These are phyloP conservation scores for Cyprinella venusta DNA, from an alignment of 2,797 vertebrate species.

Conservation along the genomic window DNA sequence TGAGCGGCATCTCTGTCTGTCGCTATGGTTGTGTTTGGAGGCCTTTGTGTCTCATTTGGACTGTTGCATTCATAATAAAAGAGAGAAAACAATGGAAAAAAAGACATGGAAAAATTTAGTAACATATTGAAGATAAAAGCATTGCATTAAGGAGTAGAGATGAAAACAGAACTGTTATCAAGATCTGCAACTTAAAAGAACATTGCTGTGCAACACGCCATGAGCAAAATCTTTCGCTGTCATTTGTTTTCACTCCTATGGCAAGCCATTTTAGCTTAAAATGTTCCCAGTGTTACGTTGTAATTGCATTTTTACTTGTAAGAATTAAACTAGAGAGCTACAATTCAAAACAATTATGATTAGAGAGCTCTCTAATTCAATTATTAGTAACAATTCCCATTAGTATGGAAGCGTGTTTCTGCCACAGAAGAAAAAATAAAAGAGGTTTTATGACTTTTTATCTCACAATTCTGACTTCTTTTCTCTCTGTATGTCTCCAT, in stretches of 20 bases:
- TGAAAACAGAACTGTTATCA: conserved; percentile 56
- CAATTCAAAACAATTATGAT: no score
- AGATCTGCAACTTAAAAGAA: conserved; percentile 40
- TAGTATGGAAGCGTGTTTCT: no score
- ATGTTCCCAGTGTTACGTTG: not conserved
- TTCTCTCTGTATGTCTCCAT: no score
- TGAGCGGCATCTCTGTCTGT: conserved; percentile 50
- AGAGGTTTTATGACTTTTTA: no score
- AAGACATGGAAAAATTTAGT: conserved; percentile 57
- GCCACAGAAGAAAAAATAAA: no score
- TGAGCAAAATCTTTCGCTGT: not conserved
- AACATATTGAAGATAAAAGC: conserved; percentile 59
- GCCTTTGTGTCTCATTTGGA: conserved; percentile 58
- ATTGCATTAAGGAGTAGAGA: conserved; percentile 63
- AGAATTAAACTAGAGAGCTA: no score
- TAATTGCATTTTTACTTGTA: no score
- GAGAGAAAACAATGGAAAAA: conserved; percentile 51
- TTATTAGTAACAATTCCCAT: no score
- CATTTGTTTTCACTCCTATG: not conserved
- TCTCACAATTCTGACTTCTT: no score
- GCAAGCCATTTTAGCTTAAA: not conserved
- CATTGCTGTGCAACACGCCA: not conserved
- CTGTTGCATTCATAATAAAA: conserved; percentile 58
- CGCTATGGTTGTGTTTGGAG: conserved; percentile 67
- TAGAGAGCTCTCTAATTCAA: no score